Conservation (phyloP, 2,888 invertebrate species). For the Cerastis leucographa region DNA sequence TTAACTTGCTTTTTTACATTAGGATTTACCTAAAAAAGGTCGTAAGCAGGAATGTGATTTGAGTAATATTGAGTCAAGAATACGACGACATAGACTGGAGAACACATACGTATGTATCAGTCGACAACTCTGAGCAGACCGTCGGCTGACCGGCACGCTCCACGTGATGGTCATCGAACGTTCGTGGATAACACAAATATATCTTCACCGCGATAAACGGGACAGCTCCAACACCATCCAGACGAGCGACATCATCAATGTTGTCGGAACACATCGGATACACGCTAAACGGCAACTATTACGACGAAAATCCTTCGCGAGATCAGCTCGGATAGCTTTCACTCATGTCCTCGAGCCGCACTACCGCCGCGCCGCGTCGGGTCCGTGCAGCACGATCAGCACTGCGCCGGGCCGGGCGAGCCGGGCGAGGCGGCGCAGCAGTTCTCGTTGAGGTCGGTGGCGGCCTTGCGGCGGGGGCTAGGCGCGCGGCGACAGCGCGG, state of each 20-base stretch:
- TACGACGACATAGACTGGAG: constrained; percentile 50
- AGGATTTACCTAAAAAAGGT: constrained; percentile 37
- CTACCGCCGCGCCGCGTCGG: neutral
- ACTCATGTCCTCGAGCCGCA: constrained; percentile 34
- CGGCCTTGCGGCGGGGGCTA: constrained; percentile 64
- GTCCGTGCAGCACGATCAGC: constrained; percentile 58
- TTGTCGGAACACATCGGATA: constrained; percentile 52
- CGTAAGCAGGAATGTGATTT: constrained; percentile 63
- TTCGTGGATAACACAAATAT: constrained; percentile 41
- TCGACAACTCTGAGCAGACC: constrained; percentile 54
- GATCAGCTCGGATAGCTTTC: constrained; percentile 42
- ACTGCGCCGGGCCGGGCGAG: constrained; percentile 41
- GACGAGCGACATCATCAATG: constrained; percentile 46
- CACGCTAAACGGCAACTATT: constrained; percentile 56
- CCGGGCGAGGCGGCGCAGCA: constrained; percentile 48
- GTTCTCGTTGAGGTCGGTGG: constrained; percentile 67
- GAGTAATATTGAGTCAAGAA: constrained; percentile 59
- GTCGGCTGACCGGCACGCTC: constrained; percentile 33
- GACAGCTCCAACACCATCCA: constrained; percentile 40
- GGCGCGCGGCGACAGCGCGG: constrained; percentile 66
- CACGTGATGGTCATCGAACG: constrained; percentile 12
- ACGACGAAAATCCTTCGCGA: constrained; percentile 44
- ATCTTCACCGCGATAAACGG: constrained; percentile 41
- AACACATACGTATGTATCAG: constrained; percentile 48
- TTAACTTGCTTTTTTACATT: constrained; percentile 54